These are phyloP conservation scores for Peromyscus nudipes DNA, from an alignment of 2,797 vertebrate genomes.

Conservation along the genomic window DNA sequence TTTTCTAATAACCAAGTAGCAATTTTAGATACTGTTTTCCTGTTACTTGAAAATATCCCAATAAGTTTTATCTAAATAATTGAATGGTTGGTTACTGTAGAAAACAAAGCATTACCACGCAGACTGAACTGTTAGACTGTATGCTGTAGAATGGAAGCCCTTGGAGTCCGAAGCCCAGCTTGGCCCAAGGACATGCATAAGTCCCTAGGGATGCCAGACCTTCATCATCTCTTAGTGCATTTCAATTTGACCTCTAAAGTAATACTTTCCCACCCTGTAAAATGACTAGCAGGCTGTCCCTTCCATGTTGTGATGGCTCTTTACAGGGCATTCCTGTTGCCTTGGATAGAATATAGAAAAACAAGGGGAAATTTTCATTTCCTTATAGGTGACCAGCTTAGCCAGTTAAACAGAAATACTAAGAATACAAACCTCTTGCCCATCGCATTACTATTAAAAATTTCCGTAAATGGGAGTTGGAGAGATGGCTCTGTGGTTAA, in stretches of 20 bases:
- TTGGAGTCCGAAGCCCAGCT: not conserved
- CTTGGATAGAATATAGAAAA: not conserved
- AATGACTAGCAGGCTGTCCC: not conserved
- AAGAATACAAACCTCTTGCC: slow-evolving; percentile 36
- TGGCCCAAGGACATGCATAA: not conserved
- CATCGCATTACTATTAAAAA: slow-evolving; percentile 66
- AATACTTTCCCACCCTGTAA: not conserved
- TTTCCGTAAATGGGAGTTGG: not conserved
- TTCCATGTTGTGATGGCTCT: not conserved
- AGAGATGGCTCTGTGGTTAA: not conserved
- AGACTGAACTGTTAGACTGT: not conserved
- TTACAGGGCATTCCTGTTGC: not conserved
- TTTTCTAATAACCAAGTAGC: not conserved
- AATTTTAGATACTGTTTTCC: slow-evolving; percentile 1
- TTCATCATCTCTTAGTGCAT: not conserved
- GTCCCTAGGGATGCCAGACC: not conserved
- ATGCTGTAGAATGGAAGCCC: not conserved
- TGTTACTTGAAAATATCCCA: not conserved
- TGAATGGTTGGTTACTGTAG: not conserved
- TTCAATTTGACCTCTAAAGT: not conserved
- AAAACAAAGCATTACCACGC: not conserved
- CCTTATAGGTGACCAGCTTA: not conserved
- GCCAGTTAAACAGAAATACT: not conserved
- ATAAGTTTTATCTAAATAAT: not conserved
- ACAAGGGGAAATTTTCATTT: not conserved